phyloP scores from a whole-genome alignment of 2,888 invertebrate species.

The Tetragonisca angustula region DNA sequence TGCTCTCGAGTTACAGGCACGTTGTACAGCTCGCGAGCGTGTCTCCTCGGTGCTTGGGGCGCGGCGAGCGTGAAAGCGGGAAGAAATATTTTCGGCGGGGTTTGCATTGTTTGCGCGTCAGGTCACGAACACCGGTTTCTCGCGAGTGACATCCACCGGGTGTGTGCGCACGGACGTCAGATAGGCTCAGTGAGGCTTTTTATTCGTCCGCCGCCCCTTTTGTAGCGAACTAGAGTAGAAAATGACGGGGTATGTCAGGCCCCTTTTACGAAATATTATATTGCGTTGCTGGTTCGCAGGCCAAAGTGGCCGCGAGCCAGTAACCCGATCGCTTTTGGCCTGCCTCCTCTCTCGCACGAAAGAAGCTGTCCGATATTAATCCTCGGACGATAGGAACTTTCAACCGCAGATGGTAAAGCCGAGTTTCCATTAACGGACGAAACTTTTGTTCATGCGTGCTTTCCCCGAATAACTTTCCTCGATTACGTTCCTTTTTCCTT shows the following conservation, averaged over 20 bases:
- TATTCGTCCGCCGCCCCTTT: conserved; percentile 22
- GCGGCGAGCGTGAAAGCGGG: neutral
- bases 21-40: conserved; percentile 29
- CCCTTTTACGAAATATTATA: conserved; percentile 62
- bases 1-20: conserved; percentile 32
- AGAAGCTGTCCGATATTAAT: conserved; percentile 61
- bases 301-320: conserved; percentile 63
- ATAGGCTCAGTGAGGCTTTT: conserved; percentile 49
- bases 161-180: conserved; percentile 49
- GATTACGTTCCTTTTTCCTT: conserved; percentile 1
- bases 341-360: conserved; percentile 19
- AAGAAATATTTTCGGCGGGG: conserved; percentile 64
- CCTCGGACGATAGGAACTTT: conserved; percentile 2
- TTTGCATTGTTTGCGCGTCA: conserved; percentile 62
- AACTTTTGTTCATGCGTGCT: conserved; percentile 14
- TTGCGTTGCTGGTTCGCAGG: conserved; percentile 41
- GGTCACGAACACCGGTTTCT: conserved; percentile 45
- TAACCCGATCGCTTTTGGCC: conserved; percentile 44
- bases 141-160: conserved; percentile 40
- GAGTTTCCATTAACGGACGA: neutral
- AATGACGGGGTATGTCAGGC: conserved; percentile 56
- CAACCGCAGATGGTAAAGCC: conserved; percentile 2
- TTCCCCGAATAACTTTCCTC: neutral
- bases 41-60: neutral
- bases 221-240: conserved; percentile 48